A percentile compares a stretch with the other conserved stretches of the same genome.
Conservation (phyloP, 2,113 vertebrate genomes). For the Pelmatolapia mariae region DNA sequence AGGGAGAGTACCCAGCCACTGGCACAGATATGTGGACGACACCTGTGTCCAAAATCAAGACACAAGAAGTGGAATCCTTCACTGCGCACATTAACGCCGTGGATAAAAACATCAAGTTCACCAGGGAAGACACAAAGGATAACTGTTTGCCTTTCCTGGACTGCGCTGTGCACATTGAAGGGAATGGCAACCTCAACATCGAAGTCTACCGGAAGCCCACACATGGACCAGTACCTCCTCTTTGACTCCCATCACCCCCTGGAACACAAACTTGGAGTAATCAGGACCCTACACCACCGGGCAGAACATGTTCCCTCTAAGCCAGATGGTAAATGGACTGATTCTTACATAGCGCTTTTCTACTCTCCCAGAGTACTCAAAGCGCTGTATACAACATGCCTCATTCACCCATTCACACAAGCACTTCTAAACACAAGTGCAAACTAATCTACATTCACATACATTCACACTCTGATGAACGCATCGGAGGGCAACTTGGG, state of each 20-base stretch:
- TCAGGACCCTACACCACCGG: accelerated
- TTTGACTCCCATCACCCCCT: no score
- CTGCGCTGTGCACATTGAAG: not conserved
- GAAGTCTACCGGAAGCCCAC: not conserved
- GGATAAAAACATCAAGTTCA: no score
- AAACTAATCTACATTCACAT: not conserved
- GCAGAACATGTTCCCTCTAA: not conserved
- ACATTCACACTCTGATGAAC: not conserved
- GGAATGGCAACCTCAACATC: accelerated
- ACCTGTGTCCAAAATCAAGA: not conserved
- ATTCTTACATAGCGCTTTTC: no score
- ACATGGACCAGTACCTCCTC: no score
- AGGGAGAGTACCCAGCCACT: not conserved
- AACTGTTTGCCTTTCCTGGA: not conserved
- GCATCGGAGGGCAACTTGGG: accelerated
- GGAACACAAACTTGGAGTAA: accelerated
- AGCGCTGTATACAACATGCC: no score
- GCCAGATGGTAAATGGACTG: not conserved
- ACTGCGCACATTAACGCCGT: accelerated
- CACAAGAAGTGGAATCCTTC: not conserved
- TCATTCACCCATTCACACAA: no score
- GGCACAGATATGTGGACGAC: not conserved
- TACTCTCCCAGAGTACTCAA: no score
- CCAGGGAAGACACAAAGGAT: accelerated
- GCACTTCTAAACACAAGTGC: not conserved